Conservation (phyloP, 2,797 vertebrate species). For the Glyptemys insculpta region DNA sequence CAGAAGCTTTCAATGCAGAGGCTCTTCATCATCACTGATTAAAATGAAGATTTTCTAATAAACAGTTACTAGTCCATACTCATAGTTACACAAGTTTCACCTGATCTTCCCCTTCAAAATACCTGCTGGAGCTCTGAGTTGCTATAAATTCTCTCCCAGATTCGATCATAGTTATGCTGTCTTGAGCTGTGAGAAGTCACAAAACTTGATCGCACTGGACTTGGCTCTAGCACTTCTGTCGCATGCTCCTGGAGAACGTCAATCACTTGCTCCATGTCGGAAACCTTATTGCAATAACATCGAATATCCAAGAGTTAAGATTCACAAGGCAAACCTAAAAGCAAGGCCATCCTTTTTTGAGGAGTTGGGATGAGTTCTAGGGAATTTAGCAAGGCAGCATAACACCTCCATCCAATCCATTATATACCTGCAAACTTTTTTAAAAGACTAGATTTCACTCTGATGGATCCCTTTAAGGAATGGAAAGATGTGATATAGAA, state of each 20-base stretch:
- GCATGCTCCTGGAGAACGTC: slow-evolving; percentile 77
- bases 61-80: neutral
- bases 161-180: slow-evolving; percentile 5
- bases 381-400: neutral
- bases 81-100: neutral
- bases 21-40: neutral
- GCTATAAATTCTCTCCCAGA: slow-evolving; percentile 81
- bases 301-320: neutral
- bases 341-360: neutral
- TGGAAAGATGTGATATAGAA: neutral
- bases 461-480: neutral
- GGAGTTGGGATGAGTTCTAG: neutral
- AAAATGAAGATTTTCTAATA: neutral
- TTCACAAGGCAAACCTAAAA: neutral
- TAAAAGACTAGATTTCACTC: neutral
- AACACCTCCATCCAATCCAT: neutral
- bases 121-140: slow-evolving; percentile 74
- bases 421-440: neutral
- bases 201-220: neutral
- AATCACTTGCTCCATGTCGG: slow-evolving; percentile 69
- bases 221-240: neutral
- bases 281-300: slow-evolving; percentile 71
- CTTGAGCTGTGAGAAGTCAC: slow-evolving; percentile 5
- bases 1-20: neutral
- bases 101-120: slow-evolving; percentile 3